Percentiles rank a stretch among this genome's conserved stretches.
Conservation (phyloP, 2,113 vertebrate genomes). For the Spea bombifrons region DNA sequence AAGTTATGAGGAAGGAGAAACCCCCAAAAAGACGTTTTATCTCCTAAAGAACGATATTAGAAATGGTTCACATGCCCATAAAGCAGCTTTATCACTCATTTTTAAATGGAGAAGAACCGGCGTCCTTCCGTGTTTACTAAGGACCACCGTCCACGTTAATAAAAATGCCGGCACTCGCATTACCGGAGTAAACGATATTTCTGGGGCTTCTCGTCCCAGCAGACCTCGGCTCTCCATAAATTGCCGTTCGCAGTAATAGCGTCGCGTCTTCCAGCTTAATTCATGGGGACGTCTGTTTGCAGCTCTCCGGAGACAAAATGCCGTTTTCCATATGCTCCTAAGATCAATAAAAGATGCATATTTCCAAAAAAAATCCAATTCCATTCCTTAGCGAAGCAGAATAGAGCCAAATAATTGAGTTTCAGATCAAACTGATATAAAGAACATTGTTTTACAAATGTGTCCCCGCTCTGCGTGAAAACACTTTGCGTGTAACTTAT, state of each 20-base stretch:
- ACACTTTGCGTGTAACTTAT: background rate
- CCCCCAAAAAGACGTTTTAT: too few relatives aligned
- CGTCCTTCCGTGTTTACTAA: background rate
- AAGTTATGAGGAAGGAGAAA: too few relatives aligned
- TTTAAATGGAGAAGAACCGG: too few relatives aligned
- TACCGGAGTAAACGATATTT: background rate
- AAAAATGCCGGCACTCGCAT: background rate
- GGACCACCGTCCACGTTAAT: background rate
- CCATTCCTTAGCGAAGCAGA: background rate
- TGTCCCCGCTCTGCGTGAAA: background rate
- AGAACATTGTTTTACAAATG: background rate
- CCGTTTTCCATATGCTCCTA: background rate
- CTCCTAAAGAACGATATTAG: too few relatives aligned
- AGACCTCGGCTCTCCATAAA: background rate
- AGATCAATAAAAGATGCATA: slow-evolving; percentile 4
- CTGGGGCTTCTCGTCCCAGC: background rate
- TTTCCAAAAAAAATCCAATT: slow-evolving; percentile 1
- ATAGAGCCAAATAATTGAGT: background rate
- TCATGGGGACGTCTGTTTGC: background rate
- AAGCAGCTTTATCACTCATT: too few relatives aligned
- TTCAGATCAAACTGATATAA: background rate
- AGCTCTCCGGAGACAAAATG: background rate
- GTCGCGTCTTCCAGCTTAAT: background rate
- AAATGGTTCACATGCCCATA: too few relatives aligned
- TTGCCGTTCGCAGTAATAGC: background rate